These are phyloP conservation scores for Zaprionus lachaisei DNA, from an alignment of 1,140 invertebrate genomes.

Conservation along the genomic window DNA sequence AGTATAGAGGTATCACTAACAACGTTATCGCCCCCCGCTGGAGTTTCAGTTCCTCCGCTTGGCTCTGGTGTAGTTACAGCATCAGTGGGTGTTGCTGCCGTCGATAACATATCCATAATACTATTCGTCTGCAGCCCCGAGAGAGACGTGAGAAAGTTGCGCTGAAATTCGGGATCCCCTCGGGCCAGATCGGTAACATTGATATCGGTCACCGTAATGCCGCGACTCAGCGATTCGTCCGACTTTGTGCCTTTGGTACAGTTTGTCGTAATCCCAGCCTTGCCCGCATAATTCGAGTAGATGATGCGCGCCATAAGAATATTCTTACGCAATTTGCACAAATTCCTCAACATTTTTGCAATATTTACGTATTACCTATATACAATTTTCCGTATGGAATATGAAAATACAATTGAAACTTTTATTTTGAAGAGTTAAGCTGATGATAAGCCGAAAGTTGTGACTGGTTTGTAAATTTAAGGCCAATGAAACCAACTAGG, in stretches of 20 bases:
- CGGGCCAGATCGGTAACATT: constrained; percentile 55
- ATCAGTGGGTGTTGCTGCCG: neutral
- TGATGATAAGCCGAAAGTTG: neutral
- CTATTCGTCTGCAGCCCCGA: neutral
- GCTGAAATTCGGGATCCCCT: constrained; percentile 53
- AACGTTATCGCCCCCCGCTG: neutral
- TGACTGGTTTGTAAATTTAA: neutral
- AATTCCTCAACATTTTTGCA: constrained; percentile 45
- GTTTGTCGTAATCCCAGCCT: constrained; percentile 22
- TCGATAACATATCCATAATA: neutral
- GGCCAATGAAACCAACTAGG: neutral
- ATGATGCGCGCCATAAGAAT: constrained; percentile 28
- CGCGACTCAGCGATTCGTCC: neutral
- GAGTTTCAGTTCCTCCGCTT: neutral
- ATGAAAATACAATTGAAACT: neutral
- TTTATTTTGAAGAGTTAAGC: neutral
- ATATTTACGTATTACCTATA: neutral
- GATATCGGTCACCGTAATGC: constrained; percentile 48
- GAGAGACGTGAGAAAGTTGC: constrained; percentile 53
- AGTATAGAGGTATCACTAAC: neutral
- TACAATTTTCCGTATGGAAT: neutral
- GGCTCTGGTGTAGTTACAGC: neutral
- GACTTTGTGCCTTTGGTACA: neutral
- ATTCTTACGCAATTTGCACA: constrained; percentile 49
- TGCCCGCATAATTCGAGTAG: constrained; percentile 17